Base-by-base conservation (phyloP, 2,113 vertebrate genomes). In the Tenebrosternarchus preto region DNA sequence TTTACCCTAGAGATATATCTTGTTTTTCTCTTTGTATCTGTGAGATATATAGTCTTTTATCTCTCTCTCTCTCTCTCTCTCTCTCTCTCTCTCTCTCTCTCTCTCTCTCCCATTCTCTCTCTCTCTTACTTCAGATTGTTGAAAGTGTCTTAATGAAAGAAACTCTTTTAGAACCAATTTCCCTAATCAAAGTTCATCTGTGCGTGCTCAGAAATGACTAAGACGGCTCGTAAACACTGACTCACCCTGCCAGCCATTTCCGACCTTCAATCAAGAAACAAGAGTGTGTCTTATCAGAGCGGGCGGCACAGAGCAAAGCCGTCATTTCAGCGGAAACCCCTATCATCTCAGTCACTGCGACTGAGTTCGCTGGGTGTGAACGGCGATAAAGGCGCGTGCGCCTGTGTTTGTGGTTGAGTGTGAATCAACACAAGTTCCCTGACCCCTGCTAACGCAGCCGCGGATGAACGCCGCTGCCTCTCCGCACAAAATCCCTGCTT, bases 211-310 rank as follows among this genome's bases (percentile, higher is more conserved):
- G 70, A 71, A 87, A 76, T 88, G 89, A 91, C 86, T 78, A 86
- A 88, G 84, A 87, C 82, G 79, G 84, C 63, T 53, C 31, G 84
- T 85, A 91, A 90, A 91, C 89, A 89, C 61, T 88, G 91, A 91
- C 87, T 92, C 91, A 89, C 12, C 69, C 82, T 80, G 84, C 86
- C 83, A 84, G 78, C 43, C 50, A 29, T 85, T 84, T 88, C 85
- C 72, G 22, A 89, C 87, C 89, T 89, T 90, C 85, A 90, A 85
- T 90, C 89, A 83, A n/a, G 69, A 0, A 31, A 82, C 3, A 46
- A 46, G 5, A 46, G 39, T 46, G 39, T 46, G 43, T 77, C 80
- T 85, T 89, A 87, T 90, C 86, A 76, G 82, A 73, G 70, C 27
- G 80, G 82, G 63, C 77, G 70, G 76, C 77, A 82, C 78, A n/a